phyloP scores from a whole-genome alignment of 2,113 vertebrate species.

The Oplegnathus fasciatus region DNA sequence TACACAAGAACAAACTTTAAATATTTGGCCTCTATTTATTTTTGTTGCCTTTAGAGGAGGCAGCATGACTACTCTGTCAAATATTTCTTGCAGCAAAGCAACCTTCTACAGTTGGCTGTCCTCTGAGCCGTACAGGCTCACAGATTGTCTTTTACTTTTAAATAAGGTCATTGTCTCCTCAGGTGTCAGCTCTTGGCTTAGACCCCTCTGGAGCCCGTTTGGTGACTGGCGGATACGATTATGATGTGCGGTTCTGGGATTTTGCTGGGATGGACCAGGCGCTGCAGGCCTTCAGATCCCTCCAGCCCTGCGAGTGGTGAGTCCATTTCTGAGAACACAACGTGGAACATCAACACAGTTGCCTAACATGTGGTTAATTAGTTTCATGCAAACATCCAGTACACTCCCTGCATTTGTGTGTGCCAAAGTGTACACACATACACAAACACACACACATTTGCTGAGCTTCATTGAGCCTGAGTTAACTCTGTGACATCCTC shows the following conservation, averaged over 20 bases:
- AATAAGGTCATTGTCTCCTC: neutral
- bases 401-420: conserved; percentile 30
- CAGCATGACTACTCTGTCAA: conserved; percentile 16
- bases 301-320: conserved; percentile 97
- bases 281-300: conserved; percentile 93
- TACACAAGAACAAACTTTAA: conserved; percentile 8
- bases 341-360: conserved; percentile 63
- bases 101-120: neutral
- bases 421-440: conserved; percentile 44
- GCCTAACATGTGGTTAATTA: conserved; percentile 60
- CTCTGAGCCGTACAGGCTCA: neutral
- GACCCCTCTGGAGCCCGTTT: conserved; percentile 97
- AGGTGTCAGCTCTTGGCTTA: conserved; percentile 95
- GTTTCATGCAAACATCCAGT: conserved; percentile 56
- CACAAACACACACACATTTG: conserved; percentile 44
- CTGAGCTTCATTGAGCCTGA: conserved; percentile 56
- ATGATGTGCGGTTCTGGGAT: conserved; percentile 96
- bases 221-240: conserved; percentile 95
- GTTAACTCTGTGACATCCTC: conserved; percentile 64
- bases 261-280: conserved; percentile 98
- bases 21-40: conserved; percentile 23
- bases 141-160: neutral
- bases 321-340: conserved; percentile 60
- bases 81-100: neutral
- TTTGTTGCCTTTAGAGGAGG: conserved; percentile 2